A percentile compares a stretch with the other conserved stretches of the same genome.
Conservation (phyloP, 30 jellyfish, hydroid and myxozoan genomes). For the Mastigias papua region DNA sequence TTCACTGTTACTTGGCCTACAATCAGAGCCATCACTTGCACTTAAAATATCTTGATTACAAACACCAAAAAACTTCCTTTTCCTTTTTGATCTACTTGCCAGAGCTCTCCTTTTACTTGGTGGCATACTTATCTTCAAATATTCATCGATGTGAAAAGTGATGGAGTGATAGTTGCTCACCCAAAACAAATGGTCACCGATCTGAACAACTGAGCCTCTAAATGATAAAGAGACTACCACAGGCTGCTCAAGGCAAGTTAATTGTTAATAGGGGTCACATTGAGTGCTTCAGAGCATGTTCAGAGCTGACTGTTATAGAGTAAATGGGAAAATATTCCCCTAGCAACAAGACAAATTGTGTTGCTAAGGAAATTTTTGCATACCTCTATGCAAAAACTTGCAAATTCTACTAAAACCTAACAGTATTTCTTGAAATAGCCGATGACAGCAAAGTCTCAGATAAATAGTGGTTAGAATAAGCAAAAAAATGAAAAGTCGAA, state of each 20-base stretch:
- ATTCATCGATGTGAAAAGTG: too few species aligned
- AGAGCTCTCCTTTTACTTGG: conserved; percentile 17
- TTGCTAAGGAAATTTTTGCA: background rate
- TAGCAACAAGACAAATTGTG: background rate
- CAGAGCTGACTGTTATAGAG: too few species aligned
- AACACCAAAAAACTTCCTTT: conserved; percentile 25
- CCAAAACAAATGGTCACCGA: too few species aligned
- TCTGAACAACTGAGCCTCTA: too few species aligned
- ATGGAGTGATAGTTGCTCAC: too few species aligned
- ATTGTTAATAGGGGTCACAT: background rate
- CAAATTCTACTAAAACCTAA: background rate
- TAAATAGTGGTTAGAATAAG: conserved; percentile 4
- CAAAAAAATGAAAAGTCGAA: background rate
- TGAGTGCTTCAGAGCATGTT: background rate
- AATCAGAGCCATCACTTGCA: background rate
- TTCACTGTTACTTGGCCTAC: conserved; percentile 19
- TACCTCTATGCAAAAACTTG: background rate
- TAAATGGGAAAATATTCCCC: background rate
- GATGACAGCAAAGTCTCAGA: background rate
- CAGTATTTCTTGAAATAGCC: background rate
- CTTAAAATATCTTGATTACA: conserved; percentile 19
- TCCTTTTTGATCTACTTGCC: conserved; percentile 4
- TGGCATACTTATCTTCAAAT: background rate
- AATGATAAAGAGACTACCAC: conserved; percentile 8
- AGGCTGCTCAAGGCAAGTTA: background rate